Evolutionary conservation across 2,113 vertebrate genomes (phyloP).

Genomic region (Gobio gobio): DNA sequence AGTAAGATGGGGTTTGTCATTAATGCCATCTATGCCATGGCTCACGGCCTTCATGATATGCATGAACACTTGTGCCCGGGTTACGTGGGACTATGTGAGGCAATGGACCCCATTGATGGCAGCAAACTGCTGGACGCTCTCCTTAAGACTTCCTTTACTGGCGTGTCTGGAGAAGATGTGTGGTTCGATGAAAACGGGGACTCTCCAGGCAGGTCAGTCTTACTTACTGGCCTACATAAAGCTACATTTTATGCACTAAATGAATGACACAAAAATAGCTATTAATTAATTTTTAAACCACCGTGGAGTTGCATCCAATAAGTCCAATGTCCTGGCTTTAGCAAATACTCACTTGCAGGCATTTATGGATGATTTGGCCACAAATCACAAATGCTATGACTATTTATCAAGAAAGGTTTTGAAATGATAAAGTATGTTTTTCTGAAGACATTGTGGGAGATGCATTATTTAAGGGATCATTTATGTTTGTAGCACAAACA

Average conservation of each 20-base stretch:
- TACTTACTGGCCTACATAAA: not conserved
- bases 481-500: too few relatives aligned
- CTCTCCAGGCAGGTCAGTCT: conserved; percentile 90
- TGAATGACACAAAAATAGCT: conserved; percentile 25
- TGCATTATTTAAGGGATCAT: too few relatives aligned
- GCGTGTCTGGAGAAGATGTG: conserved; percentile 94
- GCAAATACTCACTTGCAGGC: not conserved
- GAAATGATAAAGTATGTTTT: not conserved
- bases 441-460: not conserved
- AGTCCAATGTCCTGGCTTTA: not conserved
- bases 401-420: not conserved
- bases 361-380: not conserved
- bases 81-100: conserved; percentile 87
- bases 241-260: not conserved
- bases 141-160: conserved; percentile 88
- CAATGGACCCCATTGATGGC: conserved; percentile 94
- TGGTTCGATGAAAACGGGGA: conserved; percentile 98
- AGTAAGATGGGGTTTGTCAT: conserved; percentile 99
- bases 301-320: not conserved
- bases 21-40: conserved; percentile 98
- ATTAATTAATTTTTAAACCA: not conserved
- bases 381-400: not conserved
- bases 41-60: conserved; percentile 94
- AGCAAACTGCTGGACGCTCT: conserved; percentile 93
- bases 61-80: conserved; percentile 87